These are phyloP conservation scores for Cecropterus lyciades DNA, from an alignment of 1,140 invertebrate species.

Conservation along the genomic window DNA sequence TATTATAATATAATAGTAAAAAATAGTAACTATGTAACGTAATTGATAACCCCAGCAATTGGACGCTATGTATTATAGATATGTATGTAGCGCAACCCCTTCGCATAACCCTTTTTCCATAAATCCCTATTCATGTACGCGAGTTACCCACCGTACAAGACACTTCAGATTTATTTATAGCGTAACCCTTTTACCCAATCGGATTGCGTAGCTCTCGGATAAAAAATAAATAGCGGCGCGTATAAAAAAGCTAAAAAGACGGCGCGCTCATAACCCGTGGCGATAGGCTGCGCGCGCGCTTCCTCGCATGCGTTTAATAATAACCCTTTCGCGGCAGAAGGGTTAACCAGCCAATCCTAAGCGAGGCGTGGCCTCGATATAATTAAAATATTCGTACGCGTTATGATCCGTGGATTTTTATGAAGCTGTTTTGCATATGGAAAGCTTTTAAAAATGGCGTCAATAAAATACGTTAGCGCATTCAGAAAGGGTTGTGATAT, in stretches of 20 bases:
- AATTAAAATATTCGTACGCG: slow-evolving; percentile 39
- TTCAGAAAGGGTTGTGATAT: too few species aligned
- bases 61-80: not conserved
- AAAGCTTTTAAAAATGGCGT: too few species aligned
- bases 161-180: slow-evolving; percentile 65
- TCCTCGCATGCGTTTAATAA: slow-evolving; percentile 60
- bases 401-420: slow-evolving; percentile 5
- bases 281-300: slow-evolving; percentile 67
- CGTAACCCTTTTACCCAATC: slow-evolving; percentile 79
- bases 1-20: too few species aligned
- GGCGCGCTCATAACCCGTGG: slow-evolving; percentile 44
- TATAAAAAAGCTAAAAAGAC: slow-evolving; percentile 76
- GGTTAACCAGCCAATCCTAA: slow-evolving; percentile 72
- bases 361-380: slow-evolving; percentile 60
- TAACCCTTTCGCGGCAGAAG: slow-evolving; percentile 77
- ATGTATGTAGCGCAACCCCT: not conserved
- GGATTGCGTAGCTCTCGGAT: slow-evolving; percentile 48
- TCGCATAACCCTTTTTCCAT: slow-evolving; percentile 64
- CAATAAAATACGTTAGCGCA: too few species aligned
- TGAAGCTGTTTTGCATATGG: too few species aligned
- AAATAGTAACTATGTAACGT: too few species aligned
- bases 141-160: slow-evolving; percentile 35
- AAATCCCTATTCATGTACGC: slow-evolving; percentile 56
- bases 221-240: slow-evolving; percentile 61
- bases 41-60: not conserved